Evolutionary conservation across 2,888 invertebrate species (phyloP), one percentile per base, ranked within the genome.

Genomic region (Aquatica leii): DNA sequence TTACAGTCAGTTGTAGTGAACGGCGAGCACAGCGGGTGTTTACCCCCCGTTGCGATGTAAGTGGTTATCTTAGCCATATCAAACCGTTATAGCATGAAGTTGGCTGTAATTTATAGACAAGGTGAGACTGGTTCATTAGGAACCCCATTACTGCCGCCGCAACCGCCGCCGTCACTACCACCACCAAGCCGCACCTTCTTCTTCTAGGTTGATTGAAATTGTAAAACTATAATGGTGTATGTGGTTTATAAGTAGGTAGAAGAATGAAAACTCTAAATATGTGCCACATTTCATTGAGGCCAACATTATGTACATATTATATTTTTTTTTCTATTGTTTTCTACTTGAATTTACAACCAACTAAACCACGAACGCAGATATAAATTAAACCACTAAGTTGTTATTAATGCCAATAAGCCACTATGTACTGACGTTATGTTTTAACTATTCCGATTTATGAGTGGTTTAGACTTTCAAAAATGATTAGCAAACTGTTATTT

Each of bases 61-160:
- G 80, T 80, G 81, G 80, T 81, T 81, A 81, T 81, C 81, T 81
- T 77, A 81, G 80, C 81, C 81, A 79, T 81, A 81, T 81, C 82
- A 77, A 78, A 81, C 81, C 81, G 81, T 81, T 81, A 81, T 81
- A 80, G 79, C 81, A 80, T 81, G 80, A 79, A 81, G 80, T 79
- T 79, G 77, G 77, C 74, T 78, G 80, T 82, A 81, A 82, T 82
- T 82, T 82, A 82, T 82, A 80, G 81, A 78, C 78, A 79, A 81
- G 80, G 78, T 81, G 80, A 81, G 81, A 76, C 79, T 78, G 80
- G 79, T 81, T 81, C 81, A 81, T 81, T 81, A 81, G 80, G 80
- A 79, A 73, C 73, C 77, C 76, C 77, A 74, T 74, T 74, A 74
- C 76, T 72, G 73, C 71, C 72, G 73, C 73, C 69, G 70, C 74